These are phyloP conservation scores for Apodemus sylvaticus DNA, from an alignment of 2,113 vertebrate genomes.

Conservation along the genomic window DNA sequence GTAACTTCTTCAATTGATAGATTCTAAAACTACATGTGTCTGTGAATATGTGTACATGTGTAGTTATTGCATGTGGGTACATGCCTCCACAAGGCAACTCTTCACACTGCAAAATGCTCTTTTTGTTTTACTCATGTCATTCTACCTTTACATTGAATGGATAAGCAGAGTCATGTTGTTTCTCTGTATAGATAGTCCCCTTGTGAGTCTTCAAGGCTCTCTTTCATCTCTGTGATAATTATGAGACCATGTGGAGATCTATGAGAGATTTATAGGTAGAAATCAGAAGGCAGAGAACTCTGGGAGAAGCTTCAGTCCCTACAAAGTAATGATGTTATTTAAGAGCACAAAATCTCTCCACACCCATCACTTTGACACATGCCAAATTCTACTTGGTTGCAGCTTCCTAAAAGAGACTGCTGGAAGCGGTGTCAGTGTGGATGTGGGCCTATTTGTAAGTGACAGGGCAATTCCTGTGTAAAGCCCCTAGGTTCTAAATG, in stretches of 20 bases:
- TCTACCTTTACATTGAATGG: background rate
- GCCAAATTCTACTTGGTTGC: background rate
- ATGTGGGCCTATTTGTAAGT: constrained; percentile 38
- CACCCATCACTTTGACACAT: constrained; percentile 26
- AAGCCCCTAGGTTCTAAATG: constrained; percentile 53
- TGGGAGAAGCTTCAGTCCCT: background rate
- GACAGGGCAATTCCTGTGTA: constrained; percentile 56
- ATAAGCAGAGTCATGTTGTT: background rate
- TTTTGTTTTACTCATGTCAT: background rate
- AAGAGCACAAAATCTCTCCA: constrained; percentile 40
- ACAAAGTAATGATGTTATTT: constrained; percentile 54
- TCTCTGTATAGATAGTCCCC: background rate
- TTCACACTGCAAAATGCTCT: background rate
- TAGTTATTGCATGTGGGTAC: too few relatives aligned
- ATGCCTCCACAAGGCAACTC: background rate
- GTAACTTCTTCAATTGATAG: background rate
- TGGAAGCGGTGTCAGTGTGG: constrained; percentile 44
- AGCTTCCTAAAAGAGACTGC: background rate
- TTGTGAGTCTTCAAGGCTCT: background rate
- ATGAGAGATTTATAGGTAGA: constrained; percentile 29
- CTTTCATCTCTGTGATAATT: constrained; percentile 2
- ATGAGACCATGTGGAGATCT: background rate
- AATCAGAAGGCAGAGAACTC: background rate
- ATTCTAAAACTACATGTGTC: background rate
- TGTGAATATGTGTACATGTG: too few relatives aligned